Conservation (phyloP, 2,888 invertebrate genomes). For the Minunthozetes semirufus region DNA sequence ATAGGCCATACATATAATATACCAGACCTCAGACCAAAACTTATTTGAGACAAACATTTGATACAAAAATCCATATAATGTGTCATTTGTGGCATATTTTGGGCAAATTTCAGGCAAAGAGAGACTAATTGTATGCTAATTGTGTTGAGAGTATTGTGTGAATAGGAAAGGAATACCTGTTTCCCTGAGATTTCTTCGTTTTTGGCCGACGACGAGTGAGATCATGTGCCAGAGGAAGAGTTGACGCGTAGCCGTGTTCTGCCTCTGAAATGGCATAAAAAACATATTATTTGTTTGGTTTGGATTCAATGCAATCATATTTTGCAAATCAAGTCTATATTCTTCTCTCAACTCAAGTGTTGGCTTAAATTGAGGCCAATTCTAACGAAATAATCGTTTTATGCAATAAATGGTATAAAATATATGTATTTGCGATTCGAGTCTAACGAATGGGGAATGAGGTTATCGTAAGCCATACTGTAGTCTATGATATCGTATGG, state of each 20-base stretch:
- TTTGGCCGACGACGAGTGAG: constrained; percentile 60
- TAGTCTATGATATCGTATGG: not conserved
- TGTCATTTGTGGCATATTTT: too few relatives aligned
- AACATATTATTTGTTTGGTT: not conserved
- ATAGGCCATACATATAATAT: too few relatives aligned
- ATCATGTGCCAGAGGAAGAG: constrained; percentile 71
- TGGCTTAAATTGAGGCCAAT: constrained; percentile 26
- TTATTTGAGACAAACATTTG: too few relatives aligned
- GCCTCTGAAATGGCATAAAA: constrained; percentile 57
- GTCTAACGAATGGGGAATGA: constrained; percentile 8
- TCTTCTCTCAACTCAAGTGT: not conserved
- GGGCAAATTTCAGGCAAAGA: too few relatives aligned
- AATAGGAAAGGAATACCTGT: constrained; percentile 58
- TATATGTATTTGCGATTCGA: not conserved
- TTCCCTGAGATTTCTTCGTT: constrained; percentile 75
- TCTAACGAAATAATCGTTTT: constrained; percentile 10
- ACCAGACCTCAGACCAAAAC: too few relatives aligned
- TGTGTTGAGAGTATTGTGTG: too few relatives aligned
- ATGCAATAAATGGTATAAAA: constrained; percentile 11
- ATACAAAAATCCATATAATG: too few relatives aligned
- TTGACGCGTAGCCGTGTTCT: constrained; percentile 83
- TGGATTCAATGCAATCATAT: not conserved
- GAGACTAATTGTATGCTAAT: too few relatives aligned
- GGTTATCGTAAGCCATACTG: not conserved
- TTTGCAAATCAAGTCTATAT: not conserved